Percentiles rank a stretch among this genome's conserved stretches.
phyloP scores from a whole-genome alignment of 2,888 invertebrate species.

The Pherbina coryleti region DNA sequence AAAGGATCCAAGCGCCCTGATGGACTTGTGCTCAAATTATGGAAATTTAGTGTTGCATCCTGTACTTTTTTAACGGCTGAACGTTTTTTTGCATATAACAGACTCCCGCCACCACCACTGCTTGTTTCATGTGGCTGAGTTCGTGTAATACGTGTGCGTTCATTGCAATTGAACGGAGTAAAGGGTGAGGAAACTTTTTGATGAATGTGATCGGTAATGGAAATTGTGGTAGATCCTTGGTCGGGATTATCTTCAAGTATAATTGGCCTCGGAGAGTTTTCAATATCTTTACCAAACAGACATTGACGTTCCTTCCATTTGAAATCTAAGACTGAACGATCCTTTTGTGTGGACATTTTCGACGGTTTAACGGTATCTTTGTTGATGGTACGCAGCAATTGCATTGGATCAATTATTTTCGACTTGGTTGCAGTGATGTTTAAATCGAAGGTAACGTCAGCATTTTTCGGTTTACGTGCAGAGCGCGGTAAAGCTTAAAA shows the following conservation, averaged over 20 bases:
- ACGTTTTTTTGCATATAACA: constrained; percentile 51
- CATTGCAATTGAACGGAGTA: constrained; percentile 56
- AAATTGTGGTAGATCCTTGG: neutral
- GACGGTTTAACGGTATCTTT: constrained; percentile 52
- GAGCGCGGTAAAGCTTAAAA: constrained; percentile 51
- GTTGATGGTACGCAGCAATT: constrained; percentile 60
- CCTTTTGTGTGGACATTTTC: constrained; percentile 38
- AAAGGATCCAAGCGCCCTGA: constrained; percentile 66
- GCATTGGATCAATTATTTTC: constrained; percentile 62
- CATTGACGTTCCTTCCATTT: constrained; percentile 63
- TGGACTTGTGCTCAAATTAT: constrained; percentile 65
- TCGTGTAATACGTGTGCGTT: constrained; percentile 58
- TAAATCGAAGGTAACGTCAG: constrained; percentile 47
- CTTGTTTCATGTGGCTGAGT: constrained; percentile 32
- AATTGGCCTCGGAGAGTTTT: neutral
- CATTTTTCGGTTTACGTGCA: constrained; percentile 49
- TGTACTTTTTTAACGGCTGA: constrained; percentile 62
- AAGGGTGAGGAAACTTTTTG: constrained; percentile 45
- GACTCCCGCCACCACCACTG: neutral
- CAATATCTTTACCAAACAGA: constrained; percentile 54
- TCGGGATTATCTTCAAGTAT: neutral
- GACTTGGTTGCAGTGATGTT: constrained; percentile 57
- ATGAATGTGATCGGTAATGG: constrained; percentile 22
- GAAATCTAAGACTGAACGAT: constrained; percentile 54
- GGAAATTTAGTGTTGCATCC: constrained; percentile 60